phyloP scores from a whole-genome alignment of 2,888 invertebrate genomes.

The Ethmia dodecea region DNA sequence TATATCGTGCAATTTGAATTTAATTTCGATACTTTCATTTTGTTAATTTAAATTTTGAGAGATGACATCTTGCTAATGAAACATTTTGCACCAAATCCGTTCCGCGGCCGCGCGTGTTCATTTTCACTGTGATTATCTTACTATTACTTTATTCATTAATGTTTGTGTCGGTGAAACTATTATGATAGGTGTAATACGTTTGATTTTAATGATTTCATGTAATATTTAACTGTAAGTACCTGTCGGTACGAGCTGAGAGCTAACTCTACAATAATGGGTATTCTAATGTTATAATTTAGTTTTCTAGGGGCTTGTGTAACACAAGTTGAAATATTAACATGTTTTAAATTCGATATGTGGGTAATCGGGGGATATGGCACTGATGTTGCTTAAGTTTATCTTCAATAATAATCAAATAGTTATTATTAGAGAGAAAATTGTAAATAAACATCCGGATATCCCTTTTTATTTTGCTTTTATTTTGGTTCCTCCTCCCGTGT shows the following conservation, averaged over 20 bases:
- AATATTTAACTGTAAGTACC: slow-evolving; percentile 36
- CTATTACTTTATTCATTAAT: slow-evolving; percentile 28
- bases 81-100: too few species aligned
- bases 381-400: slow-evolving; percentile 64
- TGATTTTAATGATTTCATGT: slow-evolving; percentile 36
- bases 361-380: slow-evolving; percentile 61
- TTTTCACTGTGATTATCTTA: slow-evolving; percentile 41
- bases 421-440: slow-evolving; percentile 71
- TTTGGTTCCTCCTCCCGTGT: slow-evolving; percentile 32
- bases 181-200: slow-evolving; percentile 31
- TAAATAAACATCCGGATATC: slow-evolving; percentile 76
- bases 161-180: slow-evolving; percentile 42
- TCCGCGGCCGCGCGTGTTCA: slow-evolving; percentile 16
- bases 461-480: slow-evolving; percentile 73
- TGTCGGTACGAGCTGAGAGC: slow-evolving; percentile 44
- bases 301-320: slow-evolving; percentile 53
- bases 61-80: too few species aligned
- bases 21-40: too few species aligned
- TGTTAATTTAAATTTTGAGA: too few species aligned
- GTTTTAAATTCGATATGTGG: slow-evolving; percentile 64
- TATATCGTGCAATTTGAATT: too few species aligned
- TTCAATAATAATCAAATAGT: slow-evolving; percentile 68
- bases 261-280: slow-evolving; percentile 64
- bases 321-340: slow-evolving; percentile 57
- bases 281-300: slow-evolving; percentile 62